These are phyloP conservation scores for Cinclus cinclus DNA, from an alignment of 2,113 vertebrate species.

Conservation along the genomic window DNA sequence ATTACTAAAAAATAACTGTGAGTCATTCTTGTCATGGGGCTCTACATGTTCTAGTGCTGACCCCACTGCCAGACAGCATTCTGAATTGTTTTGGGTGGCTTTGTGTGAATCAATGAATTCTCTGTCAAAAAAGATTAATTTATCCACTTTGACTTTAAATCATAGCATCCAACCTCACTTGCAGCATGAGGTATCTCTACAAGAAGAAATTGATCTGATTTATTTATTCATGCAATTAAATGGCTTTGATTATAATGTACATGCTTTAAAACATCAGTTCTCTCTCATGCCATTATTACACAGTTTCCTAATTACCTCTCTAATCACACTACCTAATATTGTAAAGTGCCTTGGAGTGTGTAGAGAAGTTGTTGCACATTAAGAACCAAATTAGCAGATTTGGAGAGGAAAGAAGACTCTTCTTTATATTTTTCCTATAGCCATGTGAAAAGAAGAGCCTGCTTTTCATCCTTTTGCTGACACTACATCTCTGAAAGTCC, in stretches of 20 bases:
- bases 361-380: conserved; percentile 27
- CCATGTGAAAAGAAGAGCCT: neutral
- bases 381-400: conserved; percentile 15
- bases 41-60: neutral
- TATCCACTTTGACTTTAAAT: neutral
- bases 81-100: neutral
- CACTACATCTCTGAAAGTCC: neutral
- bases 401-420: neutral
- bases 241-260: neutral
- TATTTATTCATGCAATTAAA: conserved; percentile 21
- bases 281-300: conserved; percentile 5
- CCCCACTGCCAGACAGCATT: neutral
- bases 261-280: conserved; percentile 3
- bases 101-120: neutral
- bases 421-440: neutral
- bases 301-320: conserved; percentile 27
- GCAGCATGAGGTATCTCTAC: neutral
- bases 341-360: conserved; percentile 37
- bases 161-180: neutral
- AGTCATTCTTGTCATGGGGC: neutral
- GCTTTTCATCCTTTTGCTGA: neutral
- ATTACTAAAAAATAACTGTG: neutral
- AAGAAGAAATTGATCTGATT: neutral
- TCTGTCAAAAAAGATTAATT: neutral
- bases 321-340: conserved; percentile 46